Conservation (phyloP, 2,113 vertebrate species). For the Lutjanus erythropterus region DNA sequence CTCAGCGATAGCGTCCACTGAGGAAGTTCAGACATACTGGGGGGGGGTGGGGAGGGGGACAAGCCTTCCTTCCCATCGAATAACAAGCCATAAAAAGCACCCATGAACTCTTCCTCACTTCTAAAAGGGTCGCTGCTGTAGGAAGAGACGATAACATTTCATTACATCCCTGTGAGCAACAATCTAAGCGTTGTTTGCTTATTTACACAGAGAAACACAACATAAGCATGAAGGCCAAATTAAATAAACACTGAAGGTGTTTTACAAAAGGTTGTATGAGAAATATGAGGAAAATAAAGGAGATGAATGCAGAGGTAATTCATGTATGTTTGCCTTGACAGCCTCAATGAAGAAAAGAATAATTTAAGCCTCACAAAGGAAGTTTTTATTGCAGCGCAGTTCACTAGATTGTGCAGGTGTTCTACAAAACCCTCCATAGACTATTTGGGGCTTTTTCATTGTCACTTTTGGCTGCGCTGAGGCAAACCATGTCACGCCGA, state of each 20-base stretch:
- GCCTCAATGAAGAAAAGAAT: background rate
- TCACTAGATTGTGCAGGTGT: conserved; percentile 15
- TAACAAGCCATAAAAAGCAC: conserved; percentile 32
- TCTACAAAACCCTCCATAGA: too few species aligned
- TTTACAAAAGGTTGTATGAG: background rate
- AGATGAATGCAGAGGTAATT: background rate
- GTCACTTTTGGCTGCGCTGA: too few species aligned
- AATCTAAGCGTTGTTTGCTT: conserved; percentile 13
- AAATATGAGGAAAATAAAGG: background rate
- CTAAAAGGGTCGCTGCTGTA: background rate
- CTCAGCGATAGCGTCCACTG: conserved; percentile 37
- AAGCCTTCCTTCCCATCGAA: conserved; percentile 30
- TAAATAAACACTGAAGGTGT: background rate
- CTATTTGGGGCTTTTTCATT: too few species aligned
- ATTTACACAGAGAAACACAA: background rate
- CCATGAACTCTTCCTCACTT: conserved; percentile 11
- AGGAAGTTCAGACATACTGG: conserved; percentile 45
- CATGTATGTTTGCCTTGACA: conserved; percentile 8
- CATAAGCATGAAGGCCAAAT: conserved; percentile 8
- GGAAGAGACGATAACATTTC: background rate
- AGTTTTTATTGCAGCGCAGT: background rate
- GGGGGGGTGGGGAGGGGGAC: background rate
- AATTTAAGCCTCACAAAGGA: background rate
- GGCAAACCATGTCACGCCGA: too few species aligned
- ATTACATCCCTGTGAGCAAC: background rate